Conservation (phyloP, 2,113 vertebrate genomes). For the Pseudolaguvia tuberculata region DNA sequence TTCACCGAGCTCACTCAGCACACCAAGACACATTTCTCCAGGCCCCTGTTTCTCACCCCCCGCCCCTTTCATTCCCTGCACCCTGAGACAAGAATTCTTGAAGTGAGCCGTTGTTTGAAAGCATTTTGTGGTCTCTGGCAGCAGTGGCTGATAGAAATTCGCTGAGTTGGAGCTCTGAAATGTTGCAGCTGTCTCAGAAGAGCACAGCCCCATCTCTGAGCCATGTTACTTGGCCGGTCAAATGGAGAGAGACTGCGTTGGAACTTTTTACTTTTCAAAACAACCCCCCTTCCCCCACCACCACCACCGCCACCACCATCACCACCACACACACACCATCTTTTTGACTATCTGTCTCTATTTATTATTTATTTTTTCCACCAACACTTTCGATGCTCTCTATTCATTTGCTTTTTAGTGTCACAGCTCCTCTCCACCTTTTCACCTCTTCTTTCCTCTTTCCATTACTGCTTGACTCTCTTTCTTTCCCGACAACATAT, state of each 20-base stretch:
- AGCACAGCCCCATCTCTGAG: conserved; percentile 67
- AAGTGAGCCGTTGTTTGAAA: conserved; percentile 86
- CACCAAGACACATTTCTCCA: conserved; percentile 64
- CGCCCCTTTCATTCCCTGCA: conserved; percentile 19
- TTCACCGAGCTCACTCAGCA: conserved; percentile 73
- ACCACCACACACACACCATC: background rate
- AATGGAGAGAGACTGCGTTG: conserved; percentile 57
- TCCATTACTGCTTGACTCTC: conserved; percentile 67
- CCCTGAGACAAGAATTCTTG: conserved; percentile 71
- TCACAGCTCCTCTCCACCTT: conserved; percentile 59
- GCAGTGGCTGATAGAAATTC: conserved; percentile 77
- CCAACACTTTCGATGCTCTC: conserved; percentile 59
- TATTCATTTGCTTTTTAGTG: conserved; percentile 52
- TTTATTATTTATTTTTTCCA: conserved; percentile 50
- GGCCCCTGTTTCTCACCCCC: conserved; percentile 16
- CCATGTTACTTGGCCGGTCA: conserved; percentile 76
- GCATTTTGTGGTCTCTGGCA: conserved; percentile 88
- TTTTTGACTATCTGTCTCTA: conserved; percentile 6
- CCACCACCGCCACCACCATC: too few relatives aligned
- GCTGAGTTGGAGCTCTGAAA: conserved; percentile 85
- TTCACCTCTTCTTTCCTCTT: conserved; percentile 59
- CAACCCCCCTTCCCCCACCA: conserved; percentile 32
- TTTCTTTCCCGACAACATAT: conserved; percentile 41
- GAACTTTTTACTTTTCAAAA: conserved; percentile 68
- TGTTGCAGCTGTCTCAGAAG: conserved; percentile 82